A percentile compares a stretch with the other conserved stretches of the same genome.
These are phyloP conservation scores for Pachypanchax playfairii DNA, from an alignment of 2,113 vertebrate species.

Conservation along the genomic window DNA sequence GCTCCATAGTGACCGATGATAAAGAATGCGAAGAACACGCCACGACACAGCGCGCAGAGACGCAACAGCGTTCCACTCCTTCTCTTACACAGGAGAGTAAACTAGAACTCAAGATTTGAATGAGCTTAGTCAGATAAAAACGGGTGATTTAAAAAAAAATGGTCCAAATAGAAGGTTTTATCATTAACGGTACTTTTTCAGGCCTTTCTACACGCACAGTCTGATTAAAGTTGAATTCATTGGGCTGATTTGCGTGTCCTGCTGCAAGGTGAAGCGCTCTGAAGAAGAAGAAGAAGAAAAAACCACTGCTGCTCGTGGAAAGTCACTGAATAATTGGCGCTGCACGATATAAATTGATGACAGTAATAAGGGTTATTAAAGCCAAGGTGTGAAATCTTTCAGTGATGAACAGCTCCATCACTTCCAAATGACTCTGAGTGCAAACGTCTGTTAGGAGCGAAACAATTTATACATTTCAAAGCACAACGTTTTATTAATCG, in stretches of 20 bases:
- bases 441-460: neutral
- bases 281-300: too few species aligned
- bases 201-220: neutral
- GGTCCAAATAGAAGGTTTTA: too few species aligned
- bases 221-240: neutral
- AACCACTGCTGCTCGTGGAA: neutral
- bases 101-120: neutral
- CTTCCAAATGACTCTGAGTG: conserved; percentile 1
- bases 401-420: conserved; percentile 5
- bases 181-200: neutral
- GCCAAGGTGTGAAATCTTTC: neutral
- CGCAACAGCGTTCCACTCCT: conserved; percentile 50
- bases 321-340: conserved; percentile 19
- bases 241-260: too few species aligned
- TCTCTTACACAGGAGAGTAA: neutral
- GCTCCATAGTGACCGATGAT: conserved; percentile 31
- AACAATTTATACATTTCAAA: neutral
- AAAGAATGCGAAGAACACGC: conserved; percentile 21
- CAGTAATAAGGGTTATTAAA: neutral
- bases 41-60: conserved; percentile 38
- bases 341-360: neutral
- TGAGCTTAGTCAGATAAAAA: too few species aligned
- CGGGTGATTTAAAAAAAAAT: too few species aligned
- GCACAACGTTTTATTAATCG: neutral
- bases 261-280: too few species aligned